phyloP scores from a whole-genome alignment of 2,113 vertebrate species.

The Phoxinus phoxinus region DNA sequence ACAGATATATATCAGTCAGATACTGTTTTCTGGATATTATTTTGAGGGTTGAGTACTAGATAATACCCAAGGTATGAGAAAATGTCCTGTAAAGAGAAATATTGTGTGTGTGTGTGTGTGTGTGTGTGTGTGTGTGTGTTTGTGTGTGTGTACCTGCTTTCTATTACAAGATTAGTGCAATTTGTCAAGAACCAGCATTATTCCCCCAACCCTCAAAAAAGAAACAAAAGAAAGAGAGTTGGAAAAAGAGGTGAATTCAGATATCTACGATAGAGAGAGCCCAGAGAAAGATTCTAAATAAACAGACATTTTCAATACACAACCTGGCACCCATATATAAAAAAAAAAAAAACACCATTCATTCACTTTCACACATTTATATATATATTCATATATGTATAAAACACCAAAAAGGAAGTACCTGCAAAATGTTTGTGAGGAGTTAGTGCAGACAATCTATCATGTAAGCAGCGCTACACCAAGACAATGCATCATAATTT shows the following conservation, averaged over 20 bases:
- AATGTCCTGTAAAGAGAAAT: constrained; percentile 14
- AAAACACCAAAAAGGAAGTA: constrained; percentile 79
- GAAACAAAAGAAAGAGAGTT: constrained; percentile 52
- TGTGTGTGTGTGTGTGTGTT: neutral
- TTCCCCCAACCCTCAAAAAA: constrained; percentile 46
- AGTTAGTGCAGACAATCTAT: constrained; percentile 71
- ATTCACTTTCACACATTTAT: constrained; percentile 74
- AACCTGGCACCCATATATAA: constrained; percentile 73
- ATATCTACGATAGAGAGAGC: constrained; percentile 22
- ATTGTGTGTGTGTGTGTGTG: neutral
- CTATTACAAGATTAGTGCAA: constrained; percentile 68
- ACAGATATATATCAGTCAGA: neutral
- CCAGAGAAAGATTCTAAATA: constrained; percentile 56
- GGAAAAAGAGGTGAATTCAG: constrained; percentile 34
- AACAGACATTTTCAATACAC: constrained; percentile 48
- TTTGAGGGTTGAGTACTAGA: neutral
- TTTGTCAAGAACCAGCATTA: constrained; percentile 49
- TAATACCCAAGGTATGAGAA: neutral
- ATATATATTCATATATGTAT: constrained; percentile 78
- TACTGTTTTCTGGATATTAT: neutral
- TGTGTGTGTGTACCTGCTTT: constrained; percentile 11
- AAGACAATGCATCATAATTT: constrained; percentile 47
- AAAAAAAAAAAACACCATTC: constrained; percentile 77
- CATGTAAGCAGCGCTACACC: constrained; percentile 46
- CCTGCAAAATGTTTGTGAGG: constrained; percentile 76